Evolutionary conservation across 2,113 vertebrate genomes (phyloP).

Genomic region (Proterorhinus semilunaris): DNA sequence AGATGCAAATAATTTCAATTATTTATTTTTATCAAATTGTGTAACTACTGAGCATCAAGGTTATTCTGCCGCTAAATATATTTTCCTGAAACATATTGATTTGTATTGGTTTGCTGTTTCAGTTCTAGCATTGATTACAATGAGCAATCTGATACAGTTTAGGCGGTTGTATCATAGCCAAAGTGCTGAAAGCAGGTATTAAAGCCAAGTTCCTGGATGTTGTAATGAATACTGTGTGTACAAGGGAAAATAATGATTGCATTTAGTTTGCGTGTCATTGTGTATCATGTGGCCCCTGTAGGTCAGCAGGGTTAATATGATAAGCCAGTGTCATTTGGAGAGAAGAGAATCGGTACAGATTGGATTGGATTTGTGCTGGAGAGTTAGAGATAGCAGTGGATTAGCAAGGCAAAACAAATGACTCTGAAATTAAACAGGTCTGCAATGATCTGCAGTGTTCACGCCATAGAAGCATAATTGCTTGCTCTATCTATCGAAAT

Average conservation of each 20-base stretch:
- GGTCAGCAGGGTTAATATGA: conserved; percentile 8
- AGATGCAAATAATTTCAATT: no score
- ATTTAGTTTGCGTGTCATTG: conserved; percentile 7
- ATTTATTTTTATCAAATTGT: no score
- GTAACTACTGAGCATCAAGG: conserved; percentile 1
- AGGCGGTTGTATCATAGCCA: conserved; percentile 24
- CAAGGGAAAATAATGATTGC: conserved; percentile 9
- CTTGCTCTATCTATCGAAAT: not conserved
- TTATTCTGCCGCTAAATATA: conserved; percentile 16
- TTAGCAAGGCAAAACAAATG: conserved; percentile 1
- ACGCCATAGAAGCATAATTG: not conserved
- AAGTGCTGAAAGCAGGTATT: conserved; percentile 37
- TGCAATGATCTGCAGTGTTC: not conserved
- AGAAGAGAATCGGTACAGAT: not conserved
- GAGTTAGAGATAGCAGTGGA: conserved; percentile 3
- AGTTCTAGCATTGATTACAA: conserved; percentile 46
- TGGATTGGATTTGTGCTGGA: conserved; percentile 1
- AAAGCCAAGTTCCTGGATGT: conserved; percentile 49
- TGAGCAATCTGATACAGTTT: conserved; percentile 44
- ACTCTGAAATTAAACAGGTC: not conserved
- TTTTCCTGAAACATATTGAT: conserved; percentile 49
- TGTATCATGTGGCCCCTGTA: not conserved
- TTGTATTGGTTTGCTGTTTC: conserved; percentile 48
- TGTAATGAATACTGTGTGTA: conserved; percentile 44
- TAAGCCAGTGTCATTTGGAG: not conserved